Evolutionary conservation across 1,140 invertebrate genomes (phyloP), one percentile per base, ranked within the genome.

Genomic region (Listronotus bonariensis): DNA sequence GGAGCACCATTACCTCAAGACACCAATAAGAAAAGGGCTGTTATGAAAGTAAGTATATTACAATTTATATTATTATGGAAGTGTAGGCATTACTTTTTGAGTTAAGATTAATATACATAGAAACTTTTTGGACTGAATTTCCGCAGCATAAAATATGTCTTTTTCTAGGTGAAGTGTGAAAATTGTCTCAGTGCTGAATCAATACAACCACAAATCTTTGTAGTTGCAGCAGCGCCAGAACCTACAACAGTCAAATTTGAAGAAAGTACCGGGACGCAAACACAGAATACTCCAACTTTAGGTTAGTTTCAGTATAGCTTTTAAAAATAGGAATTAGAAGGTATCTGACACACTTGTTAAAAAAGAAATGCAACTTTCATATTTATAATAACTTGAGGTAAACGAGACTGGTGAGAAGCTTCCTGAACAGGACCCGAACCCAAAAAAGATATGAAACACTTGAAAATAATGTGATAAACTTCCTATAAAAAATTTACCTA

Each of bases 141-240:
- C 5, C 5, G 1, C 5, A 26, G 20, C 20, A 26, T 26, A 26
- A 26, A 26, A 26, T 26, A 26, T 26, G 5, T 26, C 20, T 32
- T 43, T 46, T n/a, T 58, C 11, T 46, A 66, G 64, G 64, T 77
- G 1, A 78, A 78, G 65, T 78, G 77, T 51, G 77, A 78, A 59
- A 78, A 72, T 34, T 78, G 77, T 62, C 54, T 78, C 10, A 73
- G 68, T 17, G 77, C 77, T 3, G 77, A 78, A 63, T 69, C 76
- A 0, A 78, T 83, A 49, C 72, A 80, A 57, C 74, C 81, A 34
- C 81, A 84, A 43, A 85, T 88, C 65, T 87, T 87, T 74, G 85
- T 88, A 8, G 81, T 78, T 0, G 72, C 76, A 1, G 70, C 77
- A 6, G 76, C 85, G 12, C 79, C 85, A n/a, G 86, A 87, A 68